Conservation (phyloP, 30 jellyfish, hydroid and myxozoan genomes). For the Aurelia aurita region DNA sequence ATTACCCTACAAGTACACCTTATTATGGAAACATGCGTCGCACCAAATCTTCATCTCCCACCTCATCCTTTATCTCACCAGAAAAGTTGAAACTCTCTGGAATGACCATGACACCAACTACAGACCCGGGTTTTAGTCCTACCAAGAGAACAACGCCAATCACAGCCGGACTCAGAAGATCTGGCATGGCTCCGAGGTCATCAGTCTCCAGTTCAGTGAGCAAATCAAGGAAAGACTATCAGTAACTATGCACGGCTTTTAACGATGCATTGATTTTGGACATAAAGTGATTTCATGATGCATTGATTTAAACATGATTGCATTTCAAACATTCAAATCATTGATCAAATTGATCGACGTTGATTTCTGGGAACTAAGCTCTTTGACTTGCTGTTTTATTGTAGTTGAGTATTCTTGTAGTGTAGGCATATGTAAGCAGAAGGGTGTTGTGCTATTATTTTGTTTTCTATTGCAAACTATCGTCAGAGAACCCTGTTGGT, state of each 20-base stretch:
- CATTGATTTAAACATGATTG: too few species aligned
- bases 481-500: too few species aligned
- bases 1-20: conserved; percentile 79
- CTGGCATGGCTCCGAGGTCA: conserved; percentile 74
- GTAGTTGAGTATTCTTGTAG: background rate
- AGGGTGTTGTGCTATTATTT: too few species aligned
- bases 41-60: conserved; percentile 78
- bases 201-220: conserved; percentile 47
- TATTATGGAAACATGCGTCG: conserved; percentile 85
- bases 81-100: conserved; percentile 70
- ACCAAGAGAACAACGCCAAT: conserved; percentile 89
- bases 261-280: background rate
- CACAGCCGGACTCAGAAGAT: conserved; percentile 77
- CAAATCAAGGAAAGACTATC: conserved; percentile 57
- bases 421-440: too few species aligned
- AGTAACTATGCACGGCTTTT: background rate
- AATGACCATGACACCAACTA: conserved; percentile 83
- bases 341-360: too few species aligned
- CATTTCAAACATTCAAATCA: too few species aligned
- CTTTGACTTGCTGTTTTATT: background rate
- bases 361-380: background rate
- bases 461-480: too few species aligned
- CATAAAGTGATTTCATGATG: too few species aligned
- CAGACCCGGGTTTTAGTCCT: conserved; percentile 87
- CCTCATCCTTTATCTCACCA: conserved; percentile 65